Evolutionary conservation across 1,140 invertebrate species (phyloP), one percentile per base, ranked within the genome.

Genomic region (Chymomyza costata): DNA sequence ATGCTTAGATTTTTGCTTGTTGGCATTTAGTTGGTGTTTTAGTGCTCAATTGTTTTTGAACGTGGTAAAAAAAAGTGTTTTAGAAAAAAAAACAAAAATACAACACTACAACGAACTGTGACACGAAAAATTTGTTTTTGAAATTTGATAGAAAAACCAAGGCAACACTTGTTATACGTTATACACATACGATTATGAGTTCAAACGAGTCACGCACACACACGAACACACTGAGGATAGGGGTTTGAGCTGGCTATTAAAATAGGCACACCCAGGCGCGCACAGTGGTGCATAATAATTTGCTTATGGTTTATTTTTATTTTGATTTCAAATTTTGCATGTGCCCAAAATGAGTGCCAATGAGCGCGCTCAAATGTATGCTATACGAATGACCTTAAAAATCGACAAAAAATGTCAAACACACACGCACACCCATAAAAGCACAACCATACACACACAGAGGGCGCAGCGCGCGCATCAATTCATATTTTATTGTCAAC

Each of bases 401-500:
- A 40, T 25, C 18, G 14, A 50, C 50, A 51, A 45, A 50, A 45
- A 59, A 28, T 38, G 58, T 38, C 47, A 61, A 54, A 55, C 41
- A 34, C 54, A 60, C 13, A 46, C 31, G 5, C 47, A 32, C 50
- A 55, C 21, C 39, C 52, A 35, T 41, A 45, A 16, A 57, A 15
- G 37, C 37, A 41, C 28, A 41, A 32, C 17, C 31, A 43, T 30
- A 62, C 43, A 53, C 39, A 35, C 28, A 39, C 18, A 32, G 15
- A 55, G 40, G 51, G 62, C 61, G 57, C 56, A 64, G 56, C 56
- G 62, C 60, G 48, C 63, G 50, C 63, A 73, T 67, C 53, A 71
- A 60, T 58, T 58, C 39, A 55, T 57, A 58, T 71, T 63, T 58
- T 63, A 71, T 71, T 71, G 62, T 57, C 62, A 62, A 58, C 49